Percentiles rank a stretch among this genome's conserved stretches.
phyloP scores from a whole-genome alignment of 2,113 vertebrate genomes.

The Butorides virescens region DNA sequence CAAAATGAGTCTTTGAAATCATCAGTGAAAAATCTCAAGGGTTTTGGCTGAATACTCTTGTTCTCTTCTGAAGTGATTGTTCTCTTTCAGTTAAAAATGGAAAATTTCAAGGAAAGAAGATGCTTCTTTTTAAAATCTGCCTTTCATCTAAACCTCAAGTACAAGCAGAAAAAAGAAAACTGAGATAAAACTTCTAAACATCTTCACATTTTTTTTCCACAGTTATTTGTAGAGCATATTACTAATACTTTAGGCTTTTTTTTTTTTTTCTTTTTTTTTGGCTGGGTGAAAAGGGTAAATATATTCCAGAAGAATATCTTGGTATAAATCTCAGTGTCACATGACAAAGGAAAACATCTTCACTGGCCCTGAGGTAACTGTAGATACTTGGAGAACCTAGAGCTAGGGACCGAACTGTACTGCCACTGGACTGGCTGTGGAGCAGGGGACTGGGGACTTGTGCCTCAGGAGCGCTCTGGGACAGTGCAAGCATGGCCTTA shows the following conservation, averaged over 20 bases:
- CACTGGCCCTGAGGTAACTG: neutral
- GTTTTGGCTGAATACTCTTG: slow-evolving; percentile 6
- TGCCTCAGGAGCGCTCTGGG: neutral
- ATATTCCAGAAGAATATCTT: neutral
- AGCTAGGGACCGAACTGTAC: neutral
- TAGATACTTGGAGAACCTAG: neutral
- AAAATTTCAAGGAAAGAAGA: slow-evolving; percentile 16
- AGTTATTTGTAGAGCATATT: neutral
- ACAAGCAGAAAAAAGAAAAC: neutral
- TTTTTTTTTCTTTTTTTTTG: neutral
- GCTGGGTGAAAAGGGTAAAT: neutral
- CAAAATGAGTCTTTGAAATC: slow-evolving; percentile 6
- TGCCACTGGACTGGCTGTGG: neutral
- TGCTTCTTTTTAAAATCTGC: neutral
- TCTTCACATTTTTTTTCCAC: neutral
- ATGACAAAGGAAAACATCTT: neutral
- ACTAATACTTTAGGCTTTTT: neutral
- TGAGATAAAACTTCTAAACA: neutral
- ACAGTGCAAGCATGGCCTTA: rapidly evolving
- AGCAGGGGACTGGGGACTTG: neutral
- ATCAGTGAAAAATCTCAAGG: slow-evolving; percentile 1
- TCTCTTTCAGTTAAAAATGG: slow-evolving; percentile 37
- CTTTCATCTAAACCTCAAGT: slow-evolving; percentile 12
- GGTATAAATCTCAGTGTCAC: neutral
- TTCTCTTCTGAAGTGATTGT: slow-evolving; percentile 38